These are phyloP conservation scores for Habrosyne pyritoides DNA, from an alignment of 2,888 invertebrate species.

Conservation along the genomic window DNA sequence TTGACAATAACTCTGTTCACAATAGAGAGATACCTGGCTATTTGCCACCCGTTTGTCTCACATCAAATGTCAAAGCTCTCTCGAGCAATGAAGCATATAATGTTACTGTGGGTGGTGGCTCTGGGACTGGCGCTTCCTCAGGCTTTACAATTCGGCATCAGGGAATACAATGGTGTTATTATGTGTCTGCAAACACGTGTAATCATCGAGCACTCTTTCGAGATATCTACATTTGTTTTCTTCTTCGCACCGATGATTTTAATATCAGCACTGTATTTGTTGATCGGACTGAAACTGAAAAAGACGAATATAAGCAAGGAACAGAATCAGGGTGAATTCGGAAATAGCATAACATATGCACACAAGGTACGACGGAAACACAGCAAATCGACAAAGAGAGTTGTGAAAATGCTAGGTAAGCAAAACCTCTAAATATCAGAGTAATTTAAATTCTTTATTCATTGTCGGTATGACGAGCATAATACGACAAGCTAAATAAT, in stretches of 20 bases:
- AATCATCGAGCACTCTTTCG: conserved; percentile 86
- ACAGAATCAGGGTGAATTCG: conserved; percentile 48
- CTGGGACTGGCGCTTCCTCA: conserved; percentile 89
- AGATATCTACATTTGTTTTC: conserved; percentile 88
- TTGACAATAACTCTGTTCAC: conserved; percentile 93
- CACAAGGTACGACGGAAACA: conserved; percentile 61
- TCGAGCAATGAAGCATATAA: conserved; percentile 91
- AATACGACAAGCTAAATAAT: too few relatives aligned
- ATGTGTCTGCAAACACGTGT: conserved; percentile 79
- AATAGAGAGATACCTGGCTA: conserved; percentile 87
- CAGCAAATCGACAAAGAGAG: conserved; percentile 86
- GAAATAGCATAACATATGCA: conserved; percentile 42
- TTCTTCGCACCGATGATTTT: conserved; percentile 90
- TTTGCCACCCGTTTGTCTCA: conserved; percentile 85
- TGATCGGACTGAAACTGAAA: conserved; percentile 85
- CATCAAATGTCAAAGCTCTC: conserved; percentile 95
- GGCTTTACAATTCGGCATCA: conserved; percentile 77
- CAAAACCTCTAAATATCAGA: too few relatives aligned
- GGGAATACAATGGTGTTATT: conserved; percentile 59
- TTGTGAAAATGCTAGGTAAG: conserved; percentile 91
- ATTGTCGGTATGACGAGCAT: too few relatives aligned
- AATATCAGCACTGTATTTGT: conserved; percentile 88
- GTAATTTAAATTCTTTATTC: too few relatives aligned
- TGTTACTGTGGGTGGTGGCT: conserved; percentile 91
- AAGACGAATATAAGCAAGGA: conserved; percentile 67